These are phyloP conservation scores for Mamestra brassicae DNA, from an alignment of 2,888 invertebrate genomes.

Conservation along the genomic window DNA sequence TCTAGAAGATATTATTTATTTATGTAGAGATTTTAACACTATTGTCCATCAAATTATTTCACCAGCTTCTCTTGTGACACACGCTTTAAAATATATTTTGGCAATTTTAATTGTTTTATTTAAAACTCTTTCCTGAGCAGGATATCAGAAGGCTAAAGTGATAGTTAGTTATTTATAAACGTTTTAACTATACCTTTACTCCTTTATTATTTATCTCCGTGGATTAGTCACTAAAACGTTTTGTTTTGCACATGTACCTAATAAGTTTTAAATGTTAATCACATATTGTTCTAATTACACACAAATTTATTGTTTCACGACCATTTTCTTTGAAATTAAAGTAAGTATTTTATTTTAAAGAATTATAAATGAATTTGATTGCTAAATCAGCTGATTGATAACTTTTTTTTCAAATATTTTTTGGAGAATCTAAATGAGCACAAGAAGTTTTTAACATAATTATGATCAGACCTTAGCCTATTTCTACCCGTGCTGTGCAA, in stretches of 20 bases:
- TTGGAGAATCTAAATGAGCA: too few relatives aligned
- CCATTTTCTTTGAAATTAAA: too few relatives aligned
- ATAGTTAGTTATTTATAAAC: background rate
- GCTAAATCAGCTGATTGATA: too few relatives aligned
- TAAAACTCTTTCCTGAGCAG: background rate
- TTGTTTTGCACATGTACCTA: background rate
- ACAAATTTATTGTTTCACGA: background rate
- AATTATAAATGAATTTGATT: too few relatives aligned
- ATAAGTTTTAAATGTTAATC: background rate
- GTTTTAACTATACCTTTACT: too few relatives aligned
- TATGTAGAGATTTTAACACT: background rate
- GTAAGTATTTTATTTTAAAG: too few relatives aligned
- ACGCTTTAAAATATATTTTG: background rate
- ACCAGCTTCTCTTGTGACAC: background rate
- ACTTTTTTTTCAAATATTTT: too few relatives aligned
- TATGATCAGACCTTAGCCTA: too few relatives aligned
- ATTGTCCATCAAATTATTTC: background rate
- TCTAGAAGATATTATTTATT: background rate
- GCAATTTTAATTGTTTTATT: background rate
- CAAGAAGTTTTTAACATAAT: too few relatives aligned
- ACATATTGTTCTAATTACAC: background rate
- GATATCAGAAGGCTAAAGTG: background rate
- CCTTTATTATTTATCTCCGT: background rate
- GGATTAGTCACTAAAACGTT: background rate
- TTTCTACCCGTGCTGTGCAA: too few relatives aligned